Evolutionary conservation across 2,113 vertebrate genomes (phyloP), one percentile per base, ranked within the genome.

Genomic region (Cebidichthys violaceus): DNA sequence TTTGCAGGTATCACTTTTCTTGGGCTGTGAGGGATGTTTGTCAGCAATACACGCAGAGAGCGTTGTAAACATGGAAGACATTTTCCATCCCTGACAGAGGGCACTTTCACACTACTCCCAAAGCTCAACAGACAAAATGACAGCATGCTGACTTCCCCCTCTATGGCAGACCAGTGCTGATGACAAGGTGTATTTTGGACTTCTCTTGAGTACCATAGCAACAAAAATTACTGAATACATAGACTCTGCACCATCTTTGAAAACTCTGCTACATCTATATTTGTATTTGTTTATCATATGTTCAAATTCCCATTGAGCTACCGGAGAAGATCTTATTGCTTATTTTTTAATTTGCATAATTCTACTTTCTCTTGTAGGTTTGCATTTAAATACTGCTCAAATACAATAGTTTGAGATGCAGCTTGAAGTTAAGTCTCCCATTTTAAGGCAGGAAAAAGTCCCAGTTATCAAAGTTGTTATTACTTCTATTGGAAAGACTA

Each of bases 121-220:
- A 20, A 69, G 68, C 81, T 83, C 84, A 61, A n/a, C 82, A 84
- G 82, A 89, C 85, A 89, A 76, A 81, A 76, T 90, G 84, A 92
- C 91, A 88, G 86, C 85, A 65, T 61, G 85, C 89, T 88, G 75
- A 90, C 83, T 79, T 80, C 79, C 79, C 76, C 82, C 65, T 81
- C 75, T 76, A n/a, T 87, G 81, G 88, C 89, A 88, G 81, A 69
- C 75, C 67, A 4, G 70, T 72, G 70, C 81, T 87, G 89, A 87
- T 88, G 87, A 90, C 88, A 79, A 87, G 88, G 77, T 92, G 89
- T 81, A 86, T 87, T 93, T 90, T 89, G 68, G 84, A 86, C 82
- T 73, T 65, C 73, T 73, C 84, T 54, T 59, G 22, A 82, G 70
- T 54, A 69, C 29, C 68, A 74, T 68, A 77, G 69, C 39, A 73